phyloP scores from a whole-genome alignment of 2,113 vertebrate genomes.

The Chaenocephalus aceratus region DNA sequence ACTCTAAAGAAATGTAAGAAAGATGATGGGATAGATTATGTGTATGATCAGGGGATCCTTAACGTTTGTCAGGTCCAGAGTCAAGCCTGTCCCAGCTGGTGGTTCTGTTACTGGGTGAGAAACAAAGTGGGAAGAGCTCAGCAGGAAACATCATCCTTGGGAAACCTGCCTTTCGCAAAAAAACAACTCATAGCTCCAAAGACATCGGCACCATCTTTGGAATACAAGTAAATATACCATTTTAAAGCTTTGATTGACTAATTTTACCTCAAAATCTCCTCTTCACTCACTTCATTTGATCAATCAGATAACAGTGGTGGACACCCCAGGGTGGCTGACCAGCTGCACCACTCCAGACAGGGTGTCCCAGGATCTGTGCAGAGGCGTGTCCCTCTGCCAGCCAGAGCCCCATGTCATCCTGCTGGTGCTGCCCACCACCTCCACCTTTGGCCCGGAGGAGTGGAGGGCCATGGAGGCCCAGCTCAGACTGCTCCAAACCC shows the following conservation, averaged over 20 bases:
- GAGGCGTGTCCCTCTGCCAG: slow-evolving; percentile 44
- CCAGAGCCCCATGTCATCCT: slow-evolving; percentile 50
- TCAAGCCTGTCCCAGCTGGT: background rate
- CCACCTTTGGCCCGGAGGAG: slow-evolving; percentile 16
- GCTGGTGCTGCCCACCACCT: slow-evolving; percentile 39
- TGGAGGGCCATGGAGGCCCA: slow-evolving; percentile 54
- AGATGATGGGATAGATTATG: background rate
- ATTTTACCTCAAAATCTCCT: background rate
- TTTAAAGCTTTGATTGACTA: background rate
- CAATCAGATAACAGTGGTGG: slow-evolving; percentile 53
- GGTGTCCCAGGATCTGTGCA: slow-evolving; percentile 38
- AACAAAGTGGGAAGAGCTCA: slow-evolving; percentile 61
- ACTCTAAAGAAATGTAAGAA: background rate
- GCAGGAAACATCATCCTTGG: slow-evolving; percentile 58
- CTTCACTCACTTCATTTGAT: background rate
- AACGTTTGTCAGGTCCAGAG: slow-evolving; percentile 9
- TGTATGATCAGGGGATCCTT: background rate
- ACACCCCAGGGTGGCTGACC: slow-evolving; percentile 64
- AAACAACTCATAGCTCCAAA: slow-evolving; percentile 35
- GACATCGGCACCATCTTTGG: background rate
- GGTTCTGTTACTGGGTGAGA: slow-evolving; percentile 58
- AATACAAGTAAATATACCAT: slow-evolving; percentile 1
- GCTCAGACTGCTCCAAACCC: slow-evolving; percentile 27
- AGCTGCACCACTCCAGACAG: background rate
- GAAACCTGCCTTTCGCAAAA: slow-evolving; percentile 23